Percentiles rank a stretch among this genome's conserved stretches.
Evolutionary conservation across 2,797 vertebrate species (phyloP).

Genomic region (Megaceryle alcyon): DNA sequence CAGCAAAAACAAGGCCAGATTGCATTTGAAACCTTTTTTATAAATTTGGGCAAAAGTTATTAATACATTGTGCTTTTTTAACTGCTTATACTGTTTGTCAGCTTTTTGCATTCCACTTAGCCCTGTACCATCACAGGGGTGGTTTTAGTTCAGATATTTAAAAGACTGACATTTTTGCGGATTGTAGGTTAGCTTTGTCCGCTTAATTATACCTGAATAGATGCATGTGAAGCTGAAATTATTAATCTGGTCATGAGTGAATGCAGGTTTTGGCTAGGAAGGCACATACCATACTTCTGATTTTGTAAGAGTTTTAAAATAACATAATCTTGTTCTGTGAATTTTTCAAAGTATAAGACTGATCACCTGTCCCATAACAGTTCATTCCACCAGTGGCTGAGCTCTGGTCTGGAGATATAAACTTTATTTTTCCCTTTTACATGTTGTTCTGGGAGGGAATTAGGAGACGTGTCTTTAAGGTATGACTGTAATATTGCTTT

Average conservation of each 20-base stretch:
- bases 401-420: neutral
- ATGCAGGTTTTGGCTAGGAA: neutral
- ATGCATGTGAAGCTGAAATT: neutral
- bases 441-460: neutral
- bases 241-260: neutral
- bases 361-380: neutral
- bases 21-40: too few species aligned
- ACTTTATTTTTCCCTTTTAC: neutral
- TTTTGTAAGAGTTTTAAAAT: neutral
- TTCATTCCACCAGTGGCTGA: neutral
- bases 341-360: neutral
- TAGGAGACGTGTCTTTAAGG: neutral
- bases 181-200: too few species aligned
- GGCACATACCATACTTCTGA: accelerated
- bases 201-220: neutral
- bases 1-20: too few species aligned
- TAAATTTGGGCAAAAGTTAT: too few species aligned
- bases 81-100: too few species aligned
- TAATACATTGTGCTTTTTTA: too few species aligned
- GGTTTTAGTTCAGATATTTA: too few species aligned
- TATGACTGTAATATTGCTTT: neutral
- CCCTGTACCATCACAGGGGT: too few species aligned
- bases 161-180: too few species aligned
- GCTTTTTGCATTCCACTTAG: too few species aligned
- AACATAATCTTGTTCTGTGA: neutral